Evolutionary conservation across 2,888 invertebrate species (phyloP).

Genomic region (Ochropacha duplaris): DNA sequence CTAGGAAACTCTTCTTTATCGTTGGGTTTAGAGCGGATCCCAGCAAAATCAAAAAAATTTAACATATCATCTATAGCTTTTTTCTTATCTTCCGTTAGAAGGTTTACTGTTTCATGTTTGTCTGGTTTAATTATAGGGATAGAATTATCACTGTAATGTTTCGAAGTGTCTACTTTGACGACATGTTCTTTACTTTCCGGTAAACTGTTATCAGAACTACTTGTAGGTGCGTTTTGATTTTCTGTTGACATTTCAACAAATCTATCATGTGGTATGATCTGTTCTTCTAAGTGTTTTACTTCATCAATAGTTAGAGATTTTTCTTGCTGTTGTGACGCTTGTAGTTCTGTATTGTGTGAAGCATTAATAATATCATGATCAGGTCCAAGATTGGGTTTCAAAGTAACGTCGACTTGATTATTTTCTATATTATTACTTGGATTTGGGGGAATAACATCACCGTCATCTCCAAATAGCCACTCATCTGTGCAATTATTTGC

Average conservation of each 20-base stretch:
- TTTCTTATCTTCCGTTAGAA: constrained; percentile 60
- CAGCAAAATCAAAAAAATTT: constrained; percentile 65
- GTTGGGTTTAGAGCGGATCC: constrained; percentile 36
- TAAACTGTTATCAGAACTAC: constrained; percentile 8
- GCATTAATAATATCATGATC: constrained; percentile 59
- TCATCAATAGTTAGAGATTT: constrained; percentile 55
- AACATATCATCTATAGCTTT: constrained; percentile 72
- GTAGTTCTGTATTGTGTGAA: constrained; percentile 50
- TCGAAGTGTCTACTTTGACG: constrained; percentile 32
- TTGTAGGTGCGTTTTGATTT: constrained; percentile 13
- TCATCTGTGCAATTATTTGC: constrained; percentile 86
- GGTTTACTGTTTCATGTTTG: constrained; percentile 19
- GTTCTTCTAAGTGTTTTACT: constrained; percentile 63
- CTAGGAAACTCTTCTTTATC: constrained; percentile 31
- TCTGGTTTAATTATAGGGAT: constrained; percentile 19
- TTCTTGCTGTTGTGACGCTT: constrained; percentile 48
- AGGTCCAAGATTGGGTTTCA: constrained; percentile 44
- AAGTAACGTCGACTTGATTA: constrained; percentile 33
- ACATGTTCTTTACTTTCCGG: constrained; percentile 32
- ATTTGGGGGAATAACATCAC: constrained; percentile 46
- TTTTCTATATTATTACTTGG: constrained; percentile 32
- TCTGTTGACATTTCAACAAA: constrained; percentile 18
- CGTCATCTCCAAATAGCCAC: constrained; percentile 74
- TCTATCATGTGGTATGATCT: constrained; percentile 61
- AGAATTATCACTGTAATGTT: constrained; percentile 30